Evolutionary conservation across 2,888 invertebrate genomes (phyloP).

Genomic region (Clivina fossor): DNA sequence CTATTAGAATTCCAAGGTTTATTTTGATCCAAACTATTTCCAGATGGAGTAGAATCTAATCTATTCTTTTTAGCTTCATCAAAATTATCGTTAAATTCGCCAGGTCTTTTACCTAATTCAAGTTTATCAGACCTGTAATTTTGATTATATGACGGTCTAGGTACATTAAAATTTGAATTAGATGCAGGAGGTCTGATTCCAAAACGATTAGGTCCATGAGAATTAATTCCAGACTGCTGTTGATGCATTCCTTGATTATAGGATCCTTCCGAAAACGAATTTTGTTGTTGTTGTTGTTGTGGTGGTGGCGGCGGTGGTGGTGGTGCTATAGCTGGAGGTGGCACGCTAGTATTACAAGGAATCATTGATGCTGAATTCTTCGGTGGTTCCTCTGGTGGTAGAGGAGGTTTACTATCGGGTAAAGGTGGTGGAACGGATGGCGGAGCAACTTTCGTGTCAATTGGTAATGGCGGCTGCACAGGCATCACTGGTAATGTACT

Average conservation of each 20-base stretch:
- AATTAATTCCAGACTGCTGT: constrained; percentile 17
- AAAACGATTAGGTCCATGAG: constrained; percentile 9
- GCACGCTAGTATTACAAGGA: constrained; percentile 30
- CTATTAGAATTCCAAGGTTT: constrained; percentile 9
- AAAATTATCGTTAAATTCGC: constrained; percentile 5
- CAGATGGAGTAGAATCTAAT: constrained; percentile 11
- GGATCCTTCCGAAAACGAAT: neutral
- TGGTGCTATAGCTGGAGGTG: constrained; percentile 33
- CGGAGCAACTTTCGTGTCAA: constrained; percentile 51
- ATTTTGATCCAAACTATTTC: neutral
- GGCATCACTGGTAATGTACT: constrained; percentile 34
- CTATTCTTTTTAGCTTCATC: constrained; percentile 27
- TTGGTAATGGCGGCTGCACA: constrained; percentile 48
- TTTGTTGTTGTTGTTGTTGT: constrained; percentile 11
- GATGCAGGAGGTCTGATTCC: constrained; percentile 11
- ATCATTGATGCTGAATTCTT: constrained; percentile 12
- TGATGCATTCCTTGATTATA: constrained; percentile 51
- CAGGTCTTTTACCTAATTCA: constrained; percentile 20
- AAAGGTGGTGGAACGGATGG: no score
- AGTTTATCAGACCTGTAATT: constrained; percentile 7
- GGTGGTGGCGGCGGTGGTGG: constrained; percentile 48
- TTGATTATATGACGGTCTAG: neutral
- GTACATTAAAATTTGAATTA: constrained; percentile 11
- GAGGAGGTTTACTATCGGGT: constrained; percentile 53
- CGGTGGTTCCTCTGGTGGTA: constrained; percentile 50